phyloP scores from a whole-genome alignment of 2,888 invertebrate genomes.

The Cryptus viduatorius region DNA sequence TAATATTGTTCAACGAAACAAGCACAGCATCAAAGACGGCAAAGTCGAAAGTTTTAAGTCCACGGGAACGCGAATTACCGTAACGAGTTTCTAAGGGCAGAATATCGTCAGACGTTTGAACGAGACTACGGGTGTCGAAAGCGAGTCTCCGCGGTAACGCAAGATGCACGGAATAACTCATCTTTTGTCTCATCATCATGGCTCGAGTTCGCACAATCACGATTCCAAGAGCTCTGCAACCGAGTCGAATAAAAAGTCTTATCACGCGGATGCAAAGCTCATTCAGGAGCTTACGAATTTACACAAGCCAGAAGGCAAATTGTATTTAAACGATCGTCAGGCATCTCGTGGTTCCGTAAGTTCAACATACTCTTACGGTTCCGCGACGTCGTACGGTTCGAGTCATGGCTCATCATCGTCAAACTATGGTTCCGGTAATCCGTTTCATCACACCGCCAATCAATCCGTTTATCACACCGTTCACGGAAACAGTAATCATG shows the following conservation, averaged over 20 bases:
- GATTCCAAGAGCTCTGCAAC: slow-evolving; percentile 64
- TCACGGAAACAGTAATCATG: slow-evolving; percentile 77
- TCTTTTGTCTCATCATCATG: slow-evolving; percentile 80
- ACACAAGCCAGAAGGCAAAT: slow-evolving; percentile 71
- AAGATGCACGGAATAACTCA: slow-evolving; percentile 86
- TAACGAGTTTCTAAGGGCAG: not conserved
- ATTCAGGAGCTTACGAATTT: slow-evolving; percentile 77
- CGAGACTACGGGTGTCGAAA: not conserved
- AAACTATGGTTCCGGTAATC: slow-evolving; percentile 84
- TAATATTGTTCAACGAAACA: slow-evolving; percentile 14
- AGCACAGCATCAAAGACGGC: not conserved
- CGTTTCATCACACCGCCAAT: slow-evolving; percentile 77
- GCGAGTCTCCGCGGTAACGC: slow-evolving; percentile 42
- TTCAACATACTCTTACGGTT: slow-evolving; percentile 81
- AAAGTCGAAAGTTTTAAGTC: slow-evolving; percentile 11
- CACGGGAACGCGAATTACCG: not conserved
- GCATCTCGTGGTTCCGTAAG: slow-evolving; percentile 80
- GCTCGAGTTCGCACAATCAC: slow-evolving; percentile 82
- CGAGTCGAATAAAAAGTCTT: slow-evolving; percentile 61
- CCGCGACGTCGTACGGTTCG: slow-evolving; percentile 75
- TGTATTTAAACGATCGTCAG: slow-evolving; percentile 73
- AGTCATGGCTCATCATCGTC: slow-evolving; percentile 83
- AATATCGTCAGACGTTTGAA: not conserved
- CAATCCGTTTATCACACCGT: slow-evolving; percentile 84
- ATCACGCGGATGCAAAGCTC: slow-evolving; percentile 75